Evolutionary conservation across 2,888 invertebrate genomes (phyloP).

Genomic region (Oithona nana): DNA sequence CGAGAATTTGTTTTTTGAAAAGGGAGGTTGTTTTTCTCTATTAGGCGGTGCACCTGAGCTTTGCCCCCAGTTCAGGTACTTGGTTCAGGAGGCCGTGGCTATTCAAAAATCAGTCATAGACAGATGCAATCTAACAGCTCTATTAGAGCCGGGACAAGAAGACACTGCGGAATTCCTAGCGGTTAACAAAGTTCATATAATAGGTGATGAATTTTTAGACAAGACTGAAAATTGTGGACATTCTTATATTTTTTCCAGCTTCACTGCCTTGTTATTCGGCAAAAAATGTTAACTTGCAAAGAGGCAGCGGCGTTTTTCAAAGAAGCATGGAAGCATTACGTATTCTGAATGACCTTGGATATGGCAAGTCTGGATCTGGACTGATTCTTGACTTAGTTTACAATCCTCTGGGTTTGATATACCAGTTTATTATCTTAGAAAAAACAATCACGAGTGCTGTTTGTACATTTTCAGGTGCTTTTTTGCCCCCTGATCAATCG

Average conservation of each 20-base stretch:
- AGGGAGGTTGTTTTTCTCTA: neutral
- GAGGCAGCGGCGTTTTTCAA: slow-evolving; percentile 1
- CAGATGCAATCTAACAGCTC: neutral
- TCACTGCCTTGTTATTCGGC: slow-evolving; percentile 1
- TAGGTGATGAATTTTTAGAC: no score
- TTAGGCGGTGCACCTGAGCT: neutral
- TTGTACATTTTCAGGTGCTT: neutral
- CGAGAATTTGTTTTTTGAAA: neutral
- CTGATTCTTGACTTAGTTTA: neutral
- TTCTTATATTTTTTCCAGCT: no score
- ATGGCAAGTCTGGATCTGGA: neutral
- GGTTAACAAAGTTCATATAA: neutral
- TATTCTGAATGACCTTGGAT: neutral
- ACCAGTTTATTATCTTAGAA: neutral
- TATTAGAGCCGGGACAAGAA: neutral
- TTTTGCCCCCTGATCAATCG: slow-evolving; percentile 1
- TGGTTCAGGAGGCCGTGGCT: neutral
- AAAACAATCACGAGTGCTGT: neutral
- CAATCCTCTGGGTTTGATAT: neutral
- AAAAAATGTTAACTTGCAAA: neutral
- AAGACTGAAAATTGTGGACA: no score
- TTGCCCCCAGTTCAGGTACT: neutral
- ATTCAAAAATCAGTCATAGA: neutral
- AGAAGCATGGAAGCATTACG: neutral
- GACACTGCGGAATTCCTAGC: neutral